These are phyloP conservation scores for Varecia variegata DNA, from an alignment of 2,797 vertebrate species.

Conservation along the genomic window DNA sequence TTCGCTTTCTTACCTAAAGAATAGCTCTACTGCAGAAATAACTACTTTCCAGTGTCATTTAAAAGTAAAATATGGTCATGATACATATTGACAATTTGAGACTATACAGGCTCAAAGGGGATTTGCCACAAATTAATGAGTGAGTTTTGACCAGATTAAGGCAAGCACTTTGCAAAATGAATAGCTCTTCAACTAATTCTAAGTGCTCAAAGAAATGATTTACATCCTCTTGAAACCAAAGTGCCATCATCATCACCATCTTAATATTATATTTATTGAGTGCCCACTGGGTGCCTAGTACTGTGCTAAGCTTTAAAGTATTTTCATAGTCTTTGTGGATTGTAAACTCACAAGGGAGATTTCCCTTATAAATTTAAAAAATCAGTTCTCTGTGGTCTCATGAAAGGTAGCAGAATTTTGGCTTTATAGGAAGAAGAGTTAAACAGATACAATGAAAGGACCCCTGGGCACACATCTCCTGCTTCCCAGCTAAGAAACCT, in stretches of 20 bases:
- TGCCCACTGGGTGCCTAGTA: background rate
- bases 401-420: conserved; percentile 48
- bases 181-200: background rate
- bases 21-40: background rate
- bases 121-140: background rate
- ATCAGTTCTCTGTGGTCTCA: conserved; percentile 41
- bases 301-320: background rate
- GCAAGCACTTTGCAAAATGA: conserved; percentile 7
- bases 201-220: background rate
- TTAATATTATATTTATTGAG: conserved; percentile 16
- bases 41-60: background rate
- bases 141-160: background rate
- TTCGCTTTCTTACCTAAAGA: background rate
- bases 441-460: conserved; percentile 64
- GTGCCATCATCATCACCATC: background rate
- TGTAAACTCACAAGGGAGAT: background rate
- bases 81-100: background rate
- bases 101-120: background rate
- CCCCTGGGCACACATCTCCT: conserved; percentile 43
- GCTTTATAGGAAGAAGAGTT: conserved; percentile 64
- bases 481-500: conserved; percentile 49
- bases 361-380: conserved; percentile 37
- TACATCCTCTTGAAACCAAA: background rate
- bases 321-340: conserved; percentile 13
- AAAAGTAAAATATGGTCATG: background rate